phyloP scores from a whole-genome alignment of 2,797 vertebrate species.

The Sebastes diaconus region DNA sequence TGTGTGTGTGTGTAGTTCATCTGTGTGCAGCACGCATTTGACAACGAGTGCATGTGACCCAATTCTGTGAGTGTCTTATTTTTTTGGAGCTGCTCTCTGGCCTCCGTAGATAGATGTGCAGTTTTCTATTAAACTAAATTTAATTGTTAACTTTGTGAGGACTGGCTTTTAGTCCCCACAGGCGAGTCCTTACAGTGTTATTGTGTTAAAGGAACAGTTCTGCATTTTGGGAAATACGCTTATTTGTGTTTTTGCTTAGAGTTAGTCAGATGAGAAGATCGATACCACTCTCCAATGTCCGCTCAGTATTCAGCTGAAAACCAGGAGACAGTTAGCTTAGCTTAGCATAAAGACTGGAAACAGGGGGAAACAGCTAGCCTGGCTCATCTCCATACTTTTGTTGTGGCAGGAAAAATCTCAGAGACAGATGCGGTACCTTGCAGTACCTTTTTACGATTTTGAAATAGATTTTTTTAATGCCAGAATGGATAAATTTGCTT shows the following conservation, averaged over 20 bases:
- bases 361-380: no score
- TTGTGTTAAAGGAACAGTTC: neutral
- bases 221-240: neutral
- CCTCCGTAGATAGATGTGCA: neutral
- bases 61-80: constrained; percentile 1
- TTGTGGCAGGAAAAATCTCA: no score
- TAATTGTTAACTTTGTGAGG: neutral
- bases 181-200: neutral
- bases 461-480: no score
- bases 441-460: no score
- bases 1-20: neutral
- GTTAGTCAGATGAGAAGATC: neutral
- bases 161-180: neutral
- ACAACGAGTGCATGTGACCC: neutral
- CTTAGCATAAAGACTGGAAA: no score
- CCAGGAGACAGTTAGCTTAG: no score
- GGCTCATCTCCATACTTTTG: no score
- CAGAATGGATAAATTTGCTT: no score
- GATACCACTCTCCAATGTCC: neutral
- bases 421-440: no score
- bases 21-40: neutral
- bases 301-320: no score
- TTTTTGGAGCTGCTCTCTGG: neutral
- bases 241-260: neutral
- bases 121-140: neutral